Evolutionary conservation across 1,140 invertebrate species (phyloP).

Genomic region (Sweltsa coloradensis): DNA sequence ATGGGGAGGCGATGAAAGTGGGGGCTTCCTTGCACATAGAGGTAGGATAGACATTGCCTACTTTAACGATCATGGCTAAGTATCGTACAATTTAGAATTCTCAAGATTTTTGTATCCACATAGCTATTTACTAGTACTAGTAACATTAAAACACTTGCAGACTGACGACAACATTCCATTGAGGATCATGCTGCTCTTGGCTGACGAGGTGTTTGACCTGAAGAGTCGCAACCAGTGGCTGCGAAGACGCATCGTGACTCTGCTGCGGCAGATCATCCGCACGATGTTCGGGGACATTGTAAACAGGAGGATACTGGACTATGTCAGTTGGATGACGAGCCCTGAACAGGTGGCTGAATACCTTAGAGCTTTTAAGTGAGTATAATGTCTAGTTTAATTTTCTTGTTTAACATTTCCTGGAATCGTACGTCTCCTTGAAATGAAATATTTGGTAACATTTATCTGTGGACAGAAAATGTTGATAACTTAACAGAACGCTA

Average conservation of each 20-base stretch:
- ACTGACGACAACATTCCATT: constrained; percentile 76
- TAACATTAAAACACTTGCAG: constrained; percentile 27
- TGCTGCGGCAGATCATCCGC: constrained; percentile 65
- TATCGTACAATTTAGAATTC: too few relatives aligned
- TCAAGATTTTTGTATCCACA: background rate
- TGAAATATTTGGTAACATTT: background rate
- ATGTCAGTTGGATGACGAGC: constrained; percentile 79
- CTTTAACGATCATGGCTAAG: background rate
- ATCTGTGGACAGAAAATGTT: background rate
- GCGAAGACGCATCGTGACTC: constrained; percentile 61
- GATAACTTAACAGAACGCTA: too few relatives aligned
- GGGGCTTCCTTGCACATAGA: constrained; percentile 46
- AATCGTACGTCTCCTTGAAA: background rate
- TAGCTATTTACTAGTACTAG: constrained; percentile 1
- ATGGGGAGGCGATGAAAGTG: constrained; percentile 34
- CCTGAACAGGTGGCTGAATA: constrained; percentile 83
- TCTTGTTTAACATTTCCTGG: background rate
- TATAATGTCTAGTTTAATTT: constrained; percentile 17
- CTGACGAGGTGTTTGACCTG: constrained; percentile 88
- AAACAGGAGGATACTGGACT: constrained; percentile 81
- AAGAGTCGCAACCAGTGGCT: constrained; percentile 82
- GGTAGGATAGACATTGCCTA: constrained; percentile 26
- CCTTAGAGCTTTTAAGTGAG: constrained; percentile 73
- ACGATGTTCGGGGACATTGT: constrained; percentile 77
- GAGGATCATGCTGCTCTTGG: constrained; percentile 68